A percentile compares a stretch with the other conserved stretches of the same genome.
These are phyloP conservation scores for Corythoichthys haematopterus DNA, from an alignment of 2,113 vertebrate genomes.

Conservation along the genomic window DNA sequence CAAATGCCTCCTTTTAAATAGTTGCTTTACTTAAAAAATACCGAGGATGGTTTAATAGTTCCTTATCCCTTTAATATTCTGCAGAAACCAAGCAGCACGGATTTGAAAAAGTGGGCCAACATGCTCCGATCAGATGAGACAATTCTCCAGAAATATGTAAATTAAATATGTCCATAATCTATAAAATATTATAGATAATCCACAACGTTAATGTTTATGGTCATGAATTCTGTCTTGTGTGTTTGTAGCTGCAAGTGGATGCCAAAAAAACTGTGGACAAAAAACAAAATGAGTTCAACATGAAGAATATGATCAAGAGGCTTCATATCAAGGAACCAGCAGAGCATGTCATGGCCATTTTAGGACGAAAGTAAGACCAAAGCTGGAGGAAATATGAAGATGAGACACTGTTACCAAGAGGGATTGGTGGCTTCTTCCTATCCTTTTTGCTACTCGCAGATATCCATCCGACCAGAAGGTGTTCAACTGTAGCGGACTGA, in stretches of 20 bases:
- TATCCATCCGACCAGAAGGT: slow-evolving; percentile 73
- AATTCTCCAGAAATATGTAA: slow-evolving; percentile 59
- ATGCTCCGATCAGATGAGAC: slow-evolving; percentile 32
- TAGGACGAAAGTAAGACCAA: slow-evolving; percentile 77
- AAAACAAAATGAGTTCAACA: slow-evolving; percentile 69
- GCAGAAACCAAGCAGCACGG: slow-evolving; percentile 26
- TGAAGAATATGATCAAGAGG: slow-evolving; percentile 80
- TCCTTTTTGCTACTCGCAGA: slow-evolving; percentile 48
- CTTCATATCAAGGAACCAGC: slow-evolving; percentile 82
- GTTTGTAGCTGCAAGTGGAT: slow-evolving; percentile 17
- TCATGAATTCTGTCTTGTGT: neutral
- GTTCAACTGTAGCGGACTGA: slow-evolving; percentile 77
- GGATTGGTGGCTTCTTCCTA: neutral
- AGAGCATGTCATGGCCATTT: slow-evolving; percentile 77
- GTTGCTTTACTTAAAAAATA: neutral
- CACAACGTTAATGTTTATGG: neutral
- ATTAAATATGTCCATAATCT: slow-evolving; percentile 9
- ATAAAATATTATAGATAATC: neutral
- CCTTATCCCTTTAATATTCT: neutral
- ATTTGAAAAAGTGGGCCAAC: slow-evolving; percentile 53
- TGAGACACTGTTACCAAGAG: neutral
- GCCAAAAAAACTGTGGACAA: slow-evolving; percentile 53
- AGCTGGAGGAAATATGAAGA: neutral
- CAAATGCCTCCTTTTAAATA: neutral
- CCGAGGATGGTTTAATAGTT: neutral